Evolutionary conservation across 2,888 invertebrate genomes (phyloP).

Genomic region (Thera britannica): DNA sequence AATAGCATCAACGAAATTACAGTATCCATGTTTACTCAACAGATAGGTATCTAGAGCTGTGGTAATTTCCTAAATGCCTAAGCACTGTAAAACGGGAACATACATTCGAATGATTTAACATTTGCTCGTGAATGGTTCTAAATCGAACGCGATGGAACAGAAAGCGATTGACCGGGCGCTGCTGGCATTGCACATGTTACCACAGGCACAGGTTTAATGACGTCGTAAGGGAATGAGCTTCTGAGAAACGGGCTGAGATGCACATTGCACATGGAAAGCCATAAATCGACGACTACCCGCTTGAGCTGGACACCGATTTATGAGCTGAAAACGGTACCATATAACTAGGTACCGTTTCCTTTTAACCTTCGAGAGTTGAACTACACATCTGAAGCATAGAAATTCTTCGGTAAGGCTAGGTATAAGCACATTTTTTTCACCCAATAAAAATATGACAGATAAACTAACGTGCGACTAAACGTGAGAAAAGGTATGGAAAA

Average conservation of each 20-base stretch:
- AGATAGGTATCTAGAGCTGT: neutral
- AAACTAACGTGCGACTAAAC: too few species aligned
- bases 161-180: slow-evolving; percentile 49
- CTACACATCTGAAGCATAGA: neutral
- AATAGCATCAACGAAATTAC: too few species aligned
- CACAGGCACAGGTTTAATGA: slow-evolving; percentile 78
- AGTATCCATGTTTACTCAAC: neutral
- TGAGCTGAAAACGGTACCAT: slow-evolving; percentile 9
- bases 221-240: slow-evolving; percentile 76
- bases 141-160: slow-evolving; percentile 29
- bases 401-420: neutral
- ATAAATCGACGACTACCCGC: slow-evolving; percentile 72
- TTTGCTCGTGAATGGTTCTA: slow-evolving; percentile 22
- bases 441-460: too few species aligned
- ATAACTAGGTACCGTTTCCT: slow-evolving; percentile 14
- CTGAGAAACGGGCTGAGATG: slow-evolving; percentile 72
- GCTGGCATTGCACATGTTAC: slow-evolving; percentile 77
- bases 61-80: neutral
- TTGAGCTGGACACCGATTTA: slow-evolving; percentile 44
- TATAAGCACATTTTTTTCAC: too few species aligned
- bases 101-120: slow-evolving; percentile 2
- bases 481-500: too few species aligned
- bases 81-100: neutral
- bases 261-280: slow-evolving; percentile 78
- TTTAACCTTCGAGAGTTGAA: slow-evolving; percentile 22